Base-by-base conservation (phyloP, 2,888 invertebrate genomes). In the Epinotia brunnichana region DNA sequence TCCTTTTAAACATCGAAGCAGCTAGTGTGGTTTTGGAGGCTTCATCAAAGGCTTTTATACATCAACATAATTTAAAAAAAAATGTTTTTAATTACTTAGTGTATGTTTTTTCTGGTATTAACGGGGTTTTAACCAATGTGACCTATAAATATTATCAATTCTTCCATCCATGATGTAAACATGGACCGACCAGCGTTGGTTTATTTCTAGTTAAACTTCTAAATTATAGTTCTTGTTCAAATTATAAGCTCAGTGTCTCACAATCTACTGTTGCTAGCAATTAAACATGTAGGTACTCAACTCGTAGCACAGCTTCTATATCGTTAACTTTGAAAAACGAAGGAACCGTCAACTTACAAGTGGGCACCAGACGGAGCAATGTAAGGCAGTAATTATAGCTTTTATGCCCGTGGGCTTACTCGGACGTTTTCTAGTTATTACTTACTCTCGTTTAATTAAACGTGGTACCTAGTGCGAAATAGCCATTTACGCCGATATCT, bases 391-490 rank as follows among this genome's bases (percentile, higher is more conserved):
- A 60, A 71, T 66, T 60, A 66, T 71, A 54, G 66, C 41, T 15
- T 13, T 60, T 29, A 19, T 64, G 54, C 60, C 41, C 9, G 60
- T 54, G 13, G 54, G 19, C 44, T 60, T 60, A 70, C 68, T 60
- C 13, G 9, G 44, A 66, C 60, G 60, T 39, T 71, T 71, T 67
- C 71, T 67, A 67, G 19, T 44, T 61, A 71, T 67, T 61, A 61
- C 66, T 53, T 10, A n/a, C 10, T 44, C 54, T 71, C 66, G 35
- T 2, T 3, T 19, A 39, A 19, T 44, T 61, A 60, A 21, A 11
- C 35, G 24, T 9, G 17, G 17, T 3, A 17, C 2, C 35, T 29
- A 53, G 51, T 35, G 19, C 35, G 13, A 63, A 51, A 11, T 53
- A 35, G 1, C 11, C 51, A 57, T n/a, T 57, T 24, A 57, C 57